Percentiles rank a stretch among this genome's conserved stretches.
Evolutionary conservation across 2,888 invertebrate species (phyloP).

Genomic region (Xanthia icteritia): DNA sequence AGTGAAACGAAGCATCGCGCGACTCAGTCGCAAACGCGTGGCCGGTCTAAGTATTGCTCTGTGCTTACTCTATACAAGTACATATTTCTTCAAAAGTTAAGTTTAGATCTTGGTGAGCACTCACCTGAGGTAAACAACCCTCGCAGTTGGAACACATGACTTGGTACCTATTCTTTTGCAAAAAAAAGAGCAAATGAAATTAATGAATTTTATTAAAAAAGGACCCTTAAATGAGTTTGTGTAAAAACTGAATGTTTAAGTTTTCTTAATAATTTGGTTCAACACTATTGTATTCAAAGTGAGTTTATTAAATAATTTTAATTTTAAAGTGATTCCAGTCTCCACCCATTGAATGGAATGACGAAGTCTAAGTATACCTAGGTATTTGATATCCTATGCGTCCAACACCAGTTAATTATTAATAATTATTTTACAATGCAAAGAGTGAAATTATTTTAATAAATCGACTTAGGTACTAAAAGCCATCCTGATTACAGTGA

Average conservation of each 20-base stretch:
- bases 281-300: not conserved
- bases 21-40: conserved; percentile 34
- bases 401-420: not conserved
- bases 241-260: not conserved
- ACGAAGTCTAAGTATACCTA: not conserved
- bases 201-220: too few relatives aligned
- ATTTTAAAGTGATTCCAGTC: not conserved
- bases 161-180: not conserved
- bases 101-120: not conserved
- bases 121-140: not conserved
- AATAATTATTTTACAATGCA: conserved; percentile 1
- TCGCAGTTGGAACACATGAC: not conserved
- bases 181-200: not conserved
- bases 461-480: not conserved
- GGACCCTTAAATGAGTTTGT: not conserved
- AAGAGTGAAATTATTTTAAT: not conserved
- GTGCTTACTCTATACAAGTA: conserved; percentile 55
- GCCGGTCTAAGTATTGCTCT: conserved; percentile 38
- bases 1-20: conserved; percentile 12
- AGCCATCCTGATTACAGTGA: conserved; percentile 3
- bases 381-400: not conserved
- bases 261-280: not conserved
- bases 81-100: conserved; percentile 49
- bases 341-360: not conserved
- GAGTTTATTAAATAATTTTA: not conserved